Conservation (phyloP, 2,113 vertebrate genomes). For the Acanthochromis polyacanthus region DNA sequence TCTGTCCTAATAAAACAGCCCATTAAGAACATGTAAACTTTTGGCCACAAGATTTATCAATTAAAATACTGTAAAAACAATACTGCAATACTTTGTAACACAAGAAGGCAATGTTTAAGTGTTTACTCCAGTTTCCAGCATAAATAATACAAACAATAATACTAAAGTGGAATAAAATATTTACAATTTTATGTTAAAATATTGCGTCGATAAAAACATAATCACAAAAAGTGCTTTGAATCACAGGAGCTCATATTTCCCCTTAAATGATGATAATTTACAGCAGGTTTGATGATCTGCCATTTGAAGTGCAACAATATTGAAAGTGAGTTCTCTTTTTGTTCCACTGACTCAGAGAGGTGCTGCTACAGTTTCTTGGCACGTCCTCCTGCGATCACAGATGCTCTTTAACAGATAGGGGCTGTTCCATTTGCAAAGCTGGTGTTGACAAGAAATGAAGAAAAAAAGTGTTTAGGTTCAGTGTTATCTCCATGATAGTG, state of each 20-base stretch:
- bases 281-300: slow-evolving; percentile 1
- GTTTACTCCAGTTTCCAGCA: slow-evolving; percentile 50
- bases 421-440: slow-evolving; percentile 50
- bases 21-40: slow-evolving; percentile 7
- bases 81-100: background rate
- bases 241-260: background rate
- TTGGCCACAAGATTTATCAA: background rate
- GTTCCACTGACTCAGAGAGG: slow-evolving; percentile 1
- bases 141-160: slow-evolving; percentile 59
- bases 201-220: slow-evolving; percentile 15
- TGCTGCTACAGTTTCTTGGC: slow-evolving; percentile 9
- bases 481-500: background rate
- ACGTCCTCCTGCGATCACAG: slow-evolving; percentile 40
- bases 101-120: background rate
- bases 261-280: slow-evolving; percentile 15
- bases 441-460: slow-evolving; percentile 17
- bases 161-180: slow-evolving; percentile 29
- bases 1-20: slow-evolving; percentile 6
- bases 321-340: slow-evolving; percentile 4
- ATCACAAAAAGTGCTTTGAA: slow-evolving; percentile 51
- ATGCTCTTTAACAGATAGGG: slow-evolving; percentile 39
- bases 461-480: background rate
- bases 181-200: slow-evolving; percentile 36
- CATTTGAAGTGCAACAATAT: slow-evolving; percentile 40
- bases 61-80: background rate